These are phyloP conservation scores for Drosophila paucipuncta DNA, from an alignment of 2,888 invertebrate genomes.

Conservation along the genomic window DNA sequence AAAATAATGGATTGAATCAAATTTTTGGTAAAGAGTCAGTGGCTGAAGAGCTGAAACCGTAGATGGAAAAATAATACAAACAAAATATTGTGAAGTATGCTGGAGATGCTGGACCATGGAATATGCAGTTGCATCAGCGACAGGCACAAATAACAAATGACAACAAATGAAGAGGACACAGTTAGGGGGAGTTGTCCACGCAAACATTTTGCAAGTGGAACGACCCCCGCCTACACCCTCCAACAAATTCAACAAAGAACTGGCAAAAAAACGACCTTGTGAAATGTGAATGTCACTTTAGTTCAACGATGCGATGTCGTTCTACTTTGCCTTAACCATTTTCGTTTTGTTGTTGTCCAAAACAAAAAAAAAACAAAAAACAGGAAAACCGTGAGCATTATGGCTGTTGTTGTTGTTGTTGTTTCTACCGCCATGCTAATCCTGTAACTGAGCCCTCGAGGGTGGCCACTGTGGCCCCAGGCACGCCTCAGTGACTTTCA, in stretches of 20 bases:
- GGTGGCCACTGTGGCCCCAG: constrained; percentile 42
- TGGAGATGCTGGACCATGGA: neutral
- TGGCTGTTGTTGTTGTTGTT: constrained; percentile 36
- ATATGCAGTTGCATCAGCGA: constrained; percentile 50
- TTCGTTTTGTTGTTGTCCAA: constrained; percentile 30
- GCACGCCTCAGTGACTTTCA: constrained; percentile 56
- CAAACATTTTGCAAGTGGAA: constrained; percentile 54
- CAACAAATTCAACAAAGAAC: constrained; percentile 16
- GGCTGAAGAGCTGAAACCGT: constrained; percentile 14
- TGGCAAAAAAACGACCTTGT: constrained; percentile 48
- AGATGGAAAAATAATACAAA: constrained; percentile 17
- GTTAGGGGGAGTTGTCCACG: constrained; percentile 16
- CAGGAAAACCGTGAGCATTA: constrained; percentile 7
- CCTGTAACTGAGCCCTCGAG: constrained; percentile 67
- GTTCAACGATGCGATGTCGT: constrained; percentile 24
- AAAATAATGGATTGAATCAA: constrained; percentile 74
- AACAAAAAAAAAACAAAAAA: neutral
- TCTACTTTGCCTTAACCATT: constrained; percentile 38
- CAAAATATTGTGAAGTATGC: neutral
- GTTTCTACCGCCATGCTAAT: constrained; percentile 61
- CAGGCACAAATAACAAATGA: constrained; percentile 61
- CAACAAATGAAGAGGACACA: constrained; percentile 62
- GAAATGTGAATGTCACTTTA: constrained; percentile 54
- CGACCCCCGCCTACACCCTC: neutral
- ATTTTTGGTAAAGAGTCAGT: constrained; percentile 61